Base-by-base conservation (phyloP, 2,888 invertebrate genomes). In the Mythimna pallens region DNA sequence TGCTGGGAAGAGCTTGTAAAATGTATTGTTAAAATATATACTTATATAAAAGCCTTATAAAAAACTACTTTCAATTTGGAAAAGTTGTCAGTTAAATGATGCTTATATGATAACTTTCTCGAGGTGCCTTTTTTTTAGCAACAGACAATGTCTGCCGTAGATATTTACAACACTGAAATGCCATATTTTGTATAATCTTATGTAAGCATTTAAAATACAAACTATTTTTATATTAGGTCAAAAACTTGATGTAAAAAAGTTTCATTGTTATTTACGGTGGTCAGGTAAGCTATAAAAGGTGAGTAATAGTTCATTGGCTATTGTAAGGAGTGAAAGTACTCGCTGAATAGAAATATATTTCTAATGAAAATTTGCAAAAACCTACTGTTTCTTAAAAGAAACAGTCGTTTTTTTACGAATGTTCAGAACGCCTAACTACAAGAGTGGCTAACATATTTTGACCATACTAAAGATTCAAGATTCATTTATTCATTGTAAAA, bases 111-210 rank as follows among this genome's bases (percentile, higher is more conserved):
- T n/a, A 70, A 70, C 55, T 62, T n/a, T 52, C 59, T 30, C 47
- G n/a, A 71, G 36, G 64, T 76, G 64, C 72, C 64, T 78, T 12
- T 54, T 12, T 54, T 14, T 20, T 55, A 76, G 20, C 20, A 54
- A 75, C 47, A 62, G 22, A 69, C 20, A 30, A 50, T 36, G 8
- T 55, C 22, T 64, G n/a, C 22, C 61, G 17, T 54, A 47, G 36
- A 43, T 34, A 58, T 36, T 30, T 1, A 69, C 12, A 25, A 70
- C 50, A 70, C 12, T 43, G n/a, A 30, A 59, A 71, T 50, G 78
- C 64, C 76, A 78, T 78, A 65, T 65, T 72, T 72, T 70, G 20
- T 78, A 61, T 77, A 64, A 22, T 12, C n/a, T 40, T 69, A 12
- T n/a, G n/a, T 20, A n/a, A 52, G 36, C 22, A 25, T 30, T 34